These are phyloP conservation scores for Tyrannus savana DNA, from an alignment of 2,113 vertebrate species.

Conservation along the genomic window DNA sequence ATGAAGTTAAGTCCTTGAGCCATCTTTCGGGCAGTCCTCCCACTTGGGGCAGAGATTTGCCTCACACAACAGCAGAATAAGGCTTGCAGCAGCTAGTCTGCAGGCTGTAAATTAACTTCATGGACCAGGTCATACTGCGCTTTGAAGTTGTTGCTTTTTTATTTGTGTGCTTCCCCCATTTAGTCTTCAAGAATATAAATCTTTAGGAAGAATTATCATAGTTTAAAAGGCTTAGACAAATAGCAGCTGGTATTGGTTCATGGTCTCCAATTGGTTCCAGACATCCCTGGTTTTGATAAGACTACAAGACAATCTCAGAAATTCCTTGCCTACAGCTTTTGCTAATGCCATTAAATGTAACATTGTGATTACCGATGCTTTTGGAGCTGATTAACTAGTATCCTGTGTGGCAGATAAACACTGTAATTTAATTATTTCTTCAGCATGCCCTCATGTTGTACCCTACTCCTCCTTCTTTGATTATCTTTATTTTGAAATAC, in stretches of 20 bases:
- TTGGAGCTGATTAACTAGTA: constrained; percentile 38
- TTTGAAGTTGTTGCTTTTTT: constrained; percentile 46
- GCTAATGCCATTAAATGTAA: constrained; percentile 47
- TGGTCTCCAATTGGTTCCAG: constrained; percentile 58
- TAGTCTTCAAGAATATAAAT: constrained; percentile 56
- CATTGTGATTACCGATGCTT: not conserved
- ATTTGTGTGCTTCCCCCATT: constrained; percentile 11
- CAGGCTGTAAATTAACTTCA: constrained; percentile 51
- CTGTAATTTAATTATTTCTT: constrained; percentile 15
- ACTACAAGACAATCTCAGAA: constrained; percentile 45
- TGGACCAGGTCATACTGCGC: not conserved
- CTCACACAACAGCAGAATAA: constrained; percentile 27
- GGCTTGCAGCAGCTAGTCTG: not conserved
- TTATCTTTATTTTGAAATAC: not conserved
- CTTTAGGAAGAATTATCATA: constrained; percentile 18
- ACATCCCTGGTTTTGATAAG: constrained; percentile 63
- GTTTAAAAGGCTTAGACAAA: constrained; percentile 57
- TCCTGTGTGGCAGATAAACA: constrained; percentile 35
- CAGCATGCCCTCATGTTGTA: not conserved
- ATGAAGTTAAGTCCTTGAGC: constrained; percentile 20
- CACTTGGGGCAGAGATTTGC: not conserved
- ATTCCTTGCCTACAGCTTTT: constrained; percentile 48
- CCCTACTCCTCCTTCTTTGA: not conserved
- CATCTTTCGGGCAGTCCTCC: not conserved
- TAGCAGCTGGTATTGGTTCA: constrained; percentile 47